Base-by-base conservation (phyloP, 2,888 invertebrate species). In the Urechis unicinctus region DNA sequence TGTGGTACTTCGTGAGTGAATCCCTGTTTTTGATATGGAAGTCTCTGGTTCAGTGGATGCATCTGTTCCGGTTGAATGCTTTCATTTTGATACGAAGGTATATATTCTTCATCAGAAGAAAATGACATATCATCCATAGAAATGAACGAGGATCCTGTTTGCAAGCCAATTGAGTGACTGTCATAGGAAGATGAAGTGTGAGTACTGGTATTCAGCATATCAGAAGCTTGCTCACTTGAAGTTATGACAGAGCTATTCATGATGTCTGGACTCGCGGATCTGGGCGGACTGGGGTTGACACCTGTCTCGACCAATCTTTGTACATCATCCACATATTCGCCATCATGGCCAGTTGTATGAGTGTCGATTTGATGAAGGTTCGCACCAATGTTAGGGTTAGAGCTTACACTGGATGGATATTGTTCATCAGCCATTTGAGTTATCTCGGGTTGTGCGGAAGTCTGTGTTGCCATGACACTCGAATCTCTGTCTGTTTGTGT, bases 401-500 rank as follows among this genome's bases (percentile, higher is more conserved):
- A n/a, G n/a, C n/a, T n/a, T n/a, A n/a, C n/a, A n/a, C n/a, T n/a
- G 6, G 4, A 36, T 36, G 9, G 50, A 28, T 45, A 13, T 45
- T 9, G 48, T 9, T 26, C 6, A 21, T 6, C 13, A 6, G 21
- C 45, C 45, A 45, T 17, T 6, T 6, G 45, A 45, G 6, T 50
- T 6, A 31, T 30, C 13, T 52, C 42, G 13, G 49, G 36, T 29
- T 49, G 47, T 6, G 41, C 41, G 28, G 17, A 22, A 22, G 48
- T 53, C n/a, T 46, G 51, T 22, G 41, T 36, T 25, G 53, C 53
- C 22, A 29, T 28, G 3, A 3, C n/a, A n/a, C 31, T 25, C 17
- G n/a, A n/a, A 22, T 52, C 43, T 2, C 36, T 24, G 2, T 28
- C 24, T 6, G 62, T 62, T 50, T 62, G 62, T 22, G 62, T 62